phyloP scores from a whole-genome alignment of 1,140 invertebrate genomes.

The Meloidogyne exigua region DNA sequence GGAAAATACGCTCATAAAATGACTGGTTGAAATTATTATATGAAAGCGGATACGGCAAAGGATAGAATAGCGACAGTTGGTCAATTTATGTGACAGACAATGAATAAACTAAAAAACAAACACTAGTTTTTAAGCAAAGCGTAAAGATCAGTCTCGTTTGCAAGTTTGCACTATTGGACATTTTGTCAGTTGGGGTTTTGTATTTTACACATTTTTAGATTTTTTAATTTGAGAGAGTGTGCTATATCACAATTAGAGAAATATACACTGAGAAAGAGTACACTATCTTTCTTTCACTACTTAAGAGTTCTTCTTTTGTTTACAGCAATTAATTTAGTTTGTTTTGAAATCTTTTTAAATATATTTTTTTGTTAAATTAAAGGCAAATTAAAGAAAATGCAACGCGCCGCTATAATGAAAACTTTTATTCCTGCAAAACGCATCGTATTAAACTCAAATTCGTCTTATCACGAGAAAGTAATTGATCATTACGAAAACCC shows the following conservation, averaged over 20 bases:
- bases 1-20: too few relatives aligned
- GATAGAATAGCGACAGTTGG: too few relatives aligned
- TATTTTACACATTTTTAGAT: too few relatives aligned
- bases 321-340: too few relatives aligned
- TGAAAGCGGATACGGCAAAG: too few relatives aligned
- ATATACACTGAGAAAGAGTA: background rate
- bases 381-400: too few relatives aligned
- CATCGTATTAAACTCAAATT: background rate
- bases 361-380: too few relatives aligned
- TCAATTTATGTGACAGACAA: too few relatives aligned
- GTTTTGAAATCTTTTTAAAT: too few relatives aligned
- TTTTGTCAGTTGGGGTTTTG: background rate
- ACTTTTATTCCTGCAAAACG: background rate
- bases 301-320: too few relatives aligned
- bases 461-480: slow-evolving; percentile 70
- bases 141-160: background rate
- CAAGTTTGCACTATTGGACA: background rate
- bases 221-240: background rate
- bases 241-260: background rate
- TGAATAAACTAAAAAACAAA: background rate
- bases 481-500: slow-evolving; percentile 99
- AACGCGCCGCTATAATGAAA: background rate
- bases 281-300: too few relatives aligned
- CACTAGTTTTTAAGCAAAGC: background rate
- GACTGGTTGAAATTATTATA: too few relatives aligned